Conservation (phyloP, 2,888 invertebrate genomes). For the Temnothorax ravouxi region DNA sequence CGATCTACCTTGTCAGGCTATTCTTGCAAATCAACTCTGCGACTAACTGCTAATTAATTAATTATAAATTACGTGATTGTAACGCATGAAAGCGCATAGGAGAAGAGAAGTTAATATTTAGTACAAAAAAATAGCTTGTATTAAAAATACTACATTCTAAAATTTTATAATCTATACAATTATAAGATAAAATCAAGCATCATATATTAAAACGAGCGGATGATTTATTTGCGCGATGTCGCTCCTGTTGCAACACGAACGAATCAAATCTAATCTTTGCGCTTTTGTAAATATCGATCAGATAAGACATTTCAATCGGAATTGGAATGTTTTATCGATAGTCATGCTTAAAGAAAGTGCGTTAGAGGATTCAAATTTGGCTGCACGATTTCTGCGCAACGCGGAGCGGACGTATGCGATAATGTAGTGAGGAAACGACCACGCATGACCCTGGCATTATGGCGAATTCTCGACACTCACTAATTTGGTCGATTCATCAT, state of each 20-base stretch:
- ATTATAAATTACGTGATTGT: background rate
- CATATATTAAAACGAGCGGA: background rate
- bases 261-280: conserved; percentile 36
- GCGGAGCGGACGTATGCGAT: conserved; percentile 61
- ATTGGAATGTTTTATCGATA: background rate
- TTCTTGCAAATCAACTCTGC: background rate
- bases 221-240: conserved; percentile 16
- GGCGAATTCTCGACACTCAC: conserved; percentile 16
- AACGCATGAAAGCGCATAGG: background rate
- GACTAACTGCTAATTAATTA: background rate
- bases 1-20: background rate
- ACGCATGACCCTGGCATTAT: conserved; percentile 73
- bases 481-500: conserved; percentile 50
- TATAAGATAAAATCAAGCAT: background rate
- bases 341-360: background rate
- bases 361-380: conserved; percentile 25
- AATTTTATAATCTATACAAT: background rate
- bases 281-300: conserved; percentile 23
- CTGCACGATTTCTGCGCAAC: conserved; percentile 1
- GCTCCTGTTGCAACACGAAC: background rate
- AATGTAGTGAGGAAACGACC: conserved; percentile 64
- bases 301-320: conserved; percentile 10
- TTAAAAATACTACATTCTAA: background rate
- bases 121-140: background rate
- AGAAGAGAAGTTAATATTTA: background rate